Conservation (phyloP, 2,797 vertebrate species). For the Geotrypetes seraphini region DNA sequence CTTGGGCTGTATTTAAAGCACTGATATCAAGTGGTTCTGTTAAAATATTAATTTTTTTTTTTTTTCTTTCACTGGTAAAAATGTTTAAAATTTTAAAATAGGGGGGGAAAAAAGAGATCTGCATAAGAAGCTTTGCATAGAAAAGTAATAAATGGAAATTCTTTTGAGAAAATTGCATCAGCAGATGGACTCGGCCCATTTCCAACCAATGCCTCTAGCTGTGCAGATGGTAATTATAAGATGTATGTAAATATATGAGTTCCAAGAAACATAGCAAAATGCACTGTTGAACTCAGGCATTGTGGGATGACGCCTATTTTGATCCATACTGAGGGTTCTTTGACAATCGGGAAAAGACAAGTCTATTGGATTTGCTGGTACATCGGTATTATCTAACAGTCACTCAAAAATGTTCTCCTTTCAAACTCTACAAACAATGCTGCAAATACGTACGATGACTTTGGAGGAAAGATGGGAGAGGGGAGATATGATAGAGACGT, state of each 20-base stretch:
- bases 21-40: too few relatives aligned
- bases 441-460: too few relatives aligned
- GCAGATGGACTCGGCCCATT: constrained; percentile 70
- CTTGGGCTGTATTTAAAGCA: too few relatives aligned
- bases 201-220: constrained; percentile 66
- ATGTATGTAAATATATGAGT: constrained; percentile 61
- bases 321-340: constrained; percentile 5
- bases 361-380: constrained; percentile 5
- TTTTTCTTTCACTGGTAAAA: too few relatives aligned
- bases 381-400: neutral
- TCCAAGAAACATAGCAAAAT: constrained; percentile 44
- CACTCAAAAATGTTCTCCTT: too few relatives aligned
- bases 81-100: neutral
- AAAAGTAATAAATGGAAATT: constrained; percentile 71
- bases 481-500: too few relatives aligned
- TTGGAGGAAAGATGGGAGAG: too few relatives aligned
- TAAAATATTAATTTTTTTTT: neutral
- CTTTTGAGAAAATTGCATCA: constrained; percentile 64
- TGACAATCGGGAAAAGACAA: neutral
- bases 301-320: constrained; percentile 5
- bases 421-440: too few relatives aligned
- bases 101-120: constrained; percentile 45
- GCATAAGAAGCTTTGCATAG: constrained; percentile 63
- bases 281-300: constrained; percentile 26
- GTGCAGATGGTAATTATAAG: constrained; percentile 70